Percentiles rank a stretch among this genome's conserved stretches.
phyloP scores from a whole-genome alignment of 2,797 vertebrate genomes.

The Arnoldichthys spilopterus region DNA sequence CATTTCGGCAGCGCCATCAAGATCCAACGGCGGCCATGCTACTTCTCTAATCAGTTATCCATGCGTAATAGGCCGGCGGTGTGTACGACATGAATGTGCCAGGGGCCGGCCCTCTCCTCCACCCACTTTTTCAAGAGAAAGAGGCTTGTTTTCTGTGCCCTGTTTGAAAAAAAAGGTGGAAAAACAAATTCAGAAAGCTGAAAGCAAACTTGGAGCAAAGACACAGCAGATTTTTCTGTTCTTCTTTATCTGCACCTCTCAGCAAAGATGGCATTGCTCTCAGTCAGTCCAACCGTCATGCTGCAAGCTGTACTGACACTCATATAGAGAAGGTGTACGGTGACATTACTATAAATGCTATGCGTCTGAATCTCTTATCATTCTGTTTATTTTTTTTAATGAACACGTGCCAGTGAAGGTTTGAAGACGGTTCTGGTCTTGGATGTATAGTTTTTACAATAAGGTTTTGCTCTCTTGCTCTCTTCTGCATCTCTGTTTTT shows the following conservation, averaged over 20 bases:
- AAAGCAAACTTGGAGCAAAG: slow-evolving; percentile 48
- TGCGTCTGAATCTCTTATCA: too few species aligned
- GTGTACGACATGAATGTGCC: slow-evolving; percentile 80
- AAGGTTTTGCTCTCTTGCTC: too few species aligned
- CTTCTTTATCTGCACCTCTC: neutral
- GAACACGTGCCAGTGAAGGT: too few species aligned
- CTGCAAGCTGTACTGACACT: too few species aligned
- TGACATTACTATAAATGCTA: too few species aligned
- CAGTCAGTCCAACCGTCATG: neutral
- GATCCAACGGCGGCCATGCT: slow-evolving; percentile 80
- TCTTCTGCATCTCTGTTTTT: too few species aligned
- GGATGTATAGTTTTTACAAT: too few species aligned
- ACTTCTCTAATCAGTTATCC: slow-evolving; percentile 85
- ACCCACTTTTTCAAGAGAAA: slow-evolving; percentile 71
- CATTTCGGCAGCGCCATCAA: slow-evolving; percentile 82
- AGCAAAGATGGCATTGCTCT: too few species aligned
- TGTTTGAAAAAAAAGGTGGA: slow-evolving; percentile 67
- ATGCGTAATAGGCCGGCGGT: slow-evolving; percentile 77
- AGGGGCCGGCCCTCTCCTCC: slow-evolving; percentile 68
- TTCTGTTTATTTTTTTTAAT: too few species aligned
- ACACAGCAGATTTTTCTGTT: slow-evolving; percentile 45
- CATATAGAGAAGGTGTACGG: too few species aligned
- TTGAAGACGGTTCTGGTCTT: too few species aligned
- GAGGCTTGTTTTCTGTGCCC: slow-evolving; percentile 69
- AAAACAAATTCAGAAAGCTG: slow-evolving; percentile 61